Evolutionary conservation across 1,140 invertebrate species (phyloP), one percentile per base, ranked within the genome.

Genomic region (Acromyrmex echinatior): DNA sequence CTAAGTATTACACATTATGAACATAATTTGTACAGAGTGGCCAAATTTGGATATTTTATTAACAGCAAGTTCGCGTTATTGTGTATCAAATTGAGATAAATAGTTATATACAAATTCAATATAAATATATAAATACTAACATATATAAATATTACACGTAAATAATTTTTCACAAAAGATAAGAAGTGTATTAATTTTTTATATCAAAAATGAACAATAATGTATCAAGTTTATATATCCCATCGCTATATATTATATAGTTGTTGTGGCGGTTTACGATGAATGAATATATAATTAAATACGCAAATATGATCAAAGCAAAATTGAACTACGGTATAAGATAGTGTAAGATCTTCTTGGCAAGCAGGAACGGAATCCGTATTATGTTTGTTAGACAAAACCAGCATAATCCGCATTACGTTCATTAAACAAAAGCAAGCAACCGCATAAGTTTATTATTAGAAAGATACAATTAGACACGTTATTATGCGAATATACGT

Each of bases 401-500:
- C n/a, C 18, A 70, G n/a, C 31, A 16, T 56, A 80, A 80, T 58
- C 66, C 21, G 12, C 31, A 45, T 81, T 81, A 80, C 0, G 12
- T 73, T 49, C 35, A 82, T 82, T 60, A 74, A 60, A 60, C 35
- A 62, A 70, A 31, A 62, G 35, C 53, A 74, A 74, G 31, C 31
- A 71, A 58, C 31, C 25, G 14, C 25, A 60, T 12, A 25, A 31
- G 58, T 74, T 25, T 56, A 28, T 84, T 21, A 49, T 1, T 62
- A 51, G 39, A 74, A 74, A 84, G 25, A 25, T 35, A 58, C 1
- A 2, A 74, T 73, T 74, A 74, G 39, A 35, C n/a, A 1, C 7
- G 18, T 65, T 31, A 71, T 21, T 39, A 16, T 14, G 7, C 53
- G 25, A 81, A 4, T 58, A 53, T 9, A 53, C 9, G 0, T 35